These are phyloP conservation scores for Diadumene lineata DNA, from an alignment of 92 coral and sea anemone species.

Conservation along the genomic window DNA sequence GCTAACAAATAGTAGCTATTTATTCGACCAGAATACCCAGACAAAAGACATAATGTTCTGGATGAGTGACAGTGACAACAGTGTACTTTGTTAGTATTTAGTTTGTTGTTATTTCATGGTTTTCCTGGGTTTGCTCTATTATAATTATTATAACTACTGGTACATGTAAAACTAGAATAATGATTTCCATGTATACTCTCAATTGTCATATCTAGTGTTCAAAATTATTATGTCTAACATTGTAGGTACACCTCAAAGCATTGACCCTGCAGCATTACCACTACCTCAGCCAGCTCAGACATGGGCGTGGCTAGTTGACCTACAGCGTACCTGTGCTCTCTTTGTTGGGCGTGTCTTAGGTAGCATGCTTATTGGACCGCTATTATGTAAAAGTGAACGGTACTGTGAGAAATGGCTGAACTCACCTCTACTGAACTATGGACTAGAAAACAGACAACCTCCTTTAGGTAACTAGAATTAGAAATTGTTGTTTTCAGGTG, in stretches of 20 bases:
- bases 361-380: constrained; percentile 75
- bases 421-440: constrained; percentile 68
- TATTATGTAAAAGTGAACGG: constrained; percentile 64
- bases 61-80: background rate
- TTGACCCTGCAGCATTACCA: constrained; percentile 79
- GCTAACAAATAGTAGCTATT: too few species aligned
- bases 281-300: constrained; percentile 75
- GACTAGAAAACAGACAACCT: constrained; percentile 74
- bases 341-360: constrained; percentile 76
- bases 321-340: constrained; percentile 73
- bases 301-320: constrained; percentile 87
- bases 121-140: too few species aligned
- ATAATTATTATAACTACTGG: too few species aligned
- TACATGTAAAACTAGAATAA: too few species aligned
- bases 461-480: constrained; percentile 68
- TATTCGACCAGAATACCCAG: too few species aligned
- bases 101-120: background rate
- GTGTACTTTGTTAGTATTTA: background rate
- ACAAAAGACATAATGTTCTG: background rate
- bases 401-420: constrained; percentile 77
- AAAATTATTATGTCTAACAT: too few species aligned
- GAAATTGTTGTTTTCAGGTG: too few species aligned
- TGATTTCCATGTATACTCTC: too few species aligned
- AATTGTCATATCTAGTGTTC: too few species aligned
- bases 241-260: constrained; percentile 78